These are phyloP conservation scores for Epinotia ramella DNA, from an alignment of 2,888 invertebrate genomes.

Conservation along the genomic window DNA sequence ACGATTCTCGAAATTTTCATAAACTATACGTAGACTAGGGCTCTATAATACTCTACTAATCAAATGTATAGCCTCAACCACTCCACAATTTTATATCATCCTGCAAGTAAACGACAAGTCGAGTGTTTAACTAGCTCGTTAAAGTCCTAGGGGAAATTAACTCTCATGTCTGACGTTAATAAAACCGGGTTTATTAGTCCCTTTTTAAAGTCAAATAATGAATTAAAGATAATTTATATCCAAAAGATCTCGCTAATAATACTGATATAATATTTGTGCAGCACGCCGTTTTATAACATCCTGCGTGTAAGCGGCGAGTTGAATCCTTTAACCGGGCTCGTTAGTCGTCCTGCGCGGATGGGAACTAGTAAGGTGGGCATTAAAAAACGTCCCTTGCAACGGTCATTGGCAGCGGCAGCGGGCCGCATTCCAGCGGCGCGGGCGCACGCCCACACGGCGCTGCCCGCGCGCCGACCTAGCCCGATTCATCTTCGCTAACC, in stretches of 20 bases:
- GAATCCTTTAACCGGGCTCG: conserved; percentile 38
- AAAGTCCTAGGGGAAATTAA: conserved; percentile 6
- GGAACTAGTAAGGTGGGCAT: conserved; percentile 71
- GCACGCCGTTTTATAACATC: conserved; percentile 7
- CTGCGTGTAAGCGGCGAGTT: conserved; percentile 25
- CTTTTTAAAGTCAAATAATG: background rate
- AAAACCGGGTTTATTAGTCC: background rate
- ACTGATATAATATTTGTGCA: background rate
- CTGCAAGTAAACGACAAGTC: background rate
- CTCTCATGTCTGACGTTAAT: conserved; percentile 6
- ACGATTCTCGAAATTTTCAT: background rate
- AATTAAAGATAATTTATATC: background rate
- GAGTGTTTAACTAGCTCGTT: background rate
- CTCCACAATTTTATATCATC: conserved; percentile 11
- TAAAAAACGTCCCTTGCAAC: conserved; percentile 80
- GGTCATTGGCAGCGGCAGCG: conserved; percentile 85
- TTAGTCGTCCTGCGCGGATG: conserved; percentile 69
- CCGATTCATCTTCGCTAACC: conserved; percentile 24
- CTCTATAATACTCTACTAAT: background rate
- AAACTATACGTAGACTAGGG: background rate
- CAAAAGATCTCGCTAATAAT: conserved; percentile 20
- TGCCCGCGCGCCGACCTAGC: background rate
- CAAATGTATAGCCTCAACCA: background rate
- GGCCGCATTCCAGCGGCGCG: conserved; percentile 81
- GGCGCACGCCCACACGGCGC: conserved; percentile 62